Evolutionary conservation across 1,140 invertebrate genomes (phyloP).

Genomic region (Lepidurus arcticus): DNA sequence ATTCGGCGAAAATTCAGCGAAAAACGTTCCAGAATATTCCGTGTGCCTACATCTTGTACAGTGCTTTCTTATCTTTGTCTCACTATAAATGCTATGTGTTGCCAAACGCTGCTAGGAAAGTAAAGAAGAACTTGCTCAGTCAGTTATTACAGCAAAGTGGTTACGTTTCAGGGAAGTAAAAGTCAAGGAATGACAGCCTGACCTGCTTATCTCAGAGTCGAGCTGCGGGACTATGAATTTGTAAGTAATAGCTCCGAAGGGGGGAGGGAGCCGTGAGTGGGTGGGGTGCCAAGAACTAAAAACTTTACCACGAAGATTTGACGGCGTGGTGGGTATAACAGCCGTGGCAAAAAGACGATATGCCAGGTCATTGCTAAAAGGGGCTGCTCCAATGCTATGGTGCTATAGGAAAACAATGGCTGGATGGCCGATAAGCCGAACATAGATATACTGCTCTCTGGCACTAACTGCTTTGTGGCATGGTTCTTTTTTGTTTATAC

Average conservation of each 20-base stretch:
- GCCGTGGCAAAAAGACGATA: constrained; percentile 15
- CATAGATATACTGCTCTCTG: constrained; percentile 11
- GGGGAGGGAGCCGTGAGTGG: neutral
- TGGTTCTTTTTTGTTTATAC: neutral
- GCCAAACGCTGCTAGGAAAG: neutral
- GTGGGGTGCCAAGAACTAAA: constrained; percentile 6
- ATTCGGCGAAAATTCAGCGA: too few relatives aligned
- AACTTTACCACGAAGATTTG: constrained; percentile 15
- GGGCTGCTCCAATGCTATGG: neutral
- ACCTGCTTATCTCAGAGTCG: constrained; percentile 15
- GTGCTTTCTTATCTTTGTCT: too few relatives aligned
- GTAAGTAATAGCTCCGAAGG: constrained; percentile 21
- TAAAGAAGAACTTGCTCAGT: neutral
- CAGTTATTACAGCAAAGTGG: neutral
- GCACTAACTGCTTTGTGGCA: constrained; percentile 21
- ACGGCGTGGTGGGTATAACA: constrained; percentile 13
- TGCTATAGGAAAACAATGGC: neutral
- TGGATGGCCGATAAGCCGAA: constrained; percentile 12
- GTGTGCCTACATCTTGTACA: too few relatives aligned
- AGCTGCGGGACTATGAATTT: constrained; percentile 13
- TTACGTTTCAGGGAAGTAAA: neutral
- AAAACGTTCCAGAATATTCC: too few relatives aligned
- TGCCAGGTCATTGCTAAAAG: constrained; percentile 5
- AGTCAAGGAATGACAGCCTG: neutral
- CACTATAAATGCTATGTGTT: neutral